Percentiles rank a stretch among this genome's conserved stretches.
Evolutionary conservation across 2,797 vertebrate genomes (phyloP).

Genomic region (Gorsachius magnificus): DNA sequence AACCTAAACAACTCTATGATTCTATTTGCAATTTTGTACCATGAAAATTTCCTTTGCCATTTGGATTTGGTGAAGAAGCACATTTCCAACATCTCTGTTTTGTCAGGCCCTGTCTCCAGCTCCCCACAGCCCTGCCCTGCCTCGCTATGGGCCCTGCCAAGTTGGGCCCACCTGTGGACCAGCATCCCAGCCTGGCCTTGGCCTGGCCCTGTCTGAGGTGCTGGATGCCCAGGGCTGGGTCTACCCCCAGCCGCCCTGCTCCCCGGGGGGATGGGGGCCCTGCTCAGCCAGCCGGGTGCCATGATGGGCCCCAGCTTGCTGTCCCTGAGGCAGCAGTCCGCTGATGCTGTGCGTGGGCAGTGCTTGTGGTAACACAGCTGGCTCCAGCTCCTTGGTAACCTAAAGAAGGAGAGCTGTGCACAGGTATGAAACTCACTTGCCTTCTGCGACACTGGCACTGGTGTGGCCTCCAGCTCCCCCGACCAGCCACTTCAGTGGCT

Average conservation of each 20-base stretch:
- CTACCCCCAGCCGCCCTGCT: neutral
- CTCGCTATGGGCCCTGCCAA: neutral
- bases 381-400: neutral
- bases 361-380: neutral
- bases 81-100: neutral
- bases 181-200: rapidly evolving
- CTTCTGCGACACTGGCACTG: rapidly evolving
- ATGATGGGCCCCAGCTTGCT: neutral
- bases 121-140: neutral
- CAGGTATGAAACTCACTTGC: rapidly evolving
- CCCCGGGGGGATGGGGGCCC: rapidly evolving
- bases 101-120: neutral
- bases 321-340: neutral
- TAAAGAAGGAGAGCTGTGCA: rapidly evolving
- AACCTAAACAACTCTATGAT: no score
- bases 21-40: neutral
- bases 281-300: neutral
- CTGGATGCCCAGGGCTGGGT: rapidly evolving
- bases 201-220: neutral
- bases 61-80: neutral
- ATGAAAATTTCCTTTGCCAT: neutral
- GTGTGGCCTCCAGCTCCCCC: neutral
- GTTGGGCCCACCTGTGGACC: rapidly evolving
- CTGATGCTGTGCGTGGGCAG: rapidly evolving
- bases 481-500: rapidly evolving